phyloP scores from a whole-genome alignment of 2,797 vertebrate genomes.

The Erithacus rubecula region DNA sequence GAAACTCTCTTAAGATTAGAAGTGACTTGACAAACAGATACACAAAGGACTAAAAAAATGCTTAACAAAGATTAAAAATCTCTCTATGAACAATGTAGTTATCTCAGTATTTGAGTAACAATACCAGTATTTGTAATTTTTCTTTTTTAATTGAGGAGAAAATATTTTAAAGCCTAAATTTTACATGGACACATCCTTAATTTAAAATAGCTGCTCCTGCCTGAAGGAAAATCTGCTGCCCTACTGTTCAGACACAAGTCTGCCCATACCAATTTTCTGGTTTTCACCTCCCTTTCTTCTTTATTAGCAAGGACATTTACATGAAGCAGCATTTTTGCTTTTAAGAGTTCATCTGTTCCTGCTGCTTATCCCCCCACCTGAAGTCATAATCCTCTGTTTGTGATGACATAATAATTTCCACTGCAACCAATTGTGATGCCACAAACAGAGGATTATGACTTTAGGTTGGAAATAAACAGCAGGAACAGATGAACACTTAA shows the following conservation, averaged over 20 bases:
- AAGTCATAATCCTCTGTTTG: constrained; percentile 50
- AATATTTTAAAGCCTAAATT: constrained; percentile 5
- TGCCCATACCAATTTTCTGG: constrained; percentile 28
- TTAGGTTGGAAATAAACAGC: constrained; percentile 52
- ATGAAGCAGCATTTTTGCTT: constrained; percentile 32
- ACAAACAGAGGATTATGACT: constrained; percentile 30
- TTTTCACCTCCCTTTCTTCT: constrained; percentile 37
- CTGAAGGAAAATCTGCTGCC: constrained; percentile 53
- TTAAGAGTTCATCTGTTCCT: constrained; percentile 54
- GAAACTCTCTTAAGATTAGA: neutral
- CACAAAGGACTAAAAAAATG: neutral
- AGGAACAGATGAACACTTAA: constrained; percentile 58
- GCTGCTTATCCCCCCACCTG: constrained; percentile 51
- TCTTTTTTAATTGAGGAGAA: neutral
- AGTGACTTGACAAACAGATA: neutral
- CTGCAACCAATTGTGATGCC: constrained; percentile 35
- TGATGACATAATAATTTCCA: constrained; percentile 52
- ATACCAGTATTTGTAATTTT: neutral
- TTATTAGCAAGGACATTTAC: constrained; percentile 44
- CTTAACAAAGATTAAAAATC: neutral
- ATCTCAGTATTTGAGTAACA: neutral
- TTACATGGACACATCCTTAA: neutral
- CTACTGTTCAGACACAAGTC: constrained; percentile 32
- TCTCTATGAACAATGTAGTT: neutral
- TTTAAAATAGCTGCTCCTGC: constrained; percentile 47